Evolutionary conservation across 2,797 vertebrate species (phyloP).

Genomic region (Crax fasciolata): DNA sequence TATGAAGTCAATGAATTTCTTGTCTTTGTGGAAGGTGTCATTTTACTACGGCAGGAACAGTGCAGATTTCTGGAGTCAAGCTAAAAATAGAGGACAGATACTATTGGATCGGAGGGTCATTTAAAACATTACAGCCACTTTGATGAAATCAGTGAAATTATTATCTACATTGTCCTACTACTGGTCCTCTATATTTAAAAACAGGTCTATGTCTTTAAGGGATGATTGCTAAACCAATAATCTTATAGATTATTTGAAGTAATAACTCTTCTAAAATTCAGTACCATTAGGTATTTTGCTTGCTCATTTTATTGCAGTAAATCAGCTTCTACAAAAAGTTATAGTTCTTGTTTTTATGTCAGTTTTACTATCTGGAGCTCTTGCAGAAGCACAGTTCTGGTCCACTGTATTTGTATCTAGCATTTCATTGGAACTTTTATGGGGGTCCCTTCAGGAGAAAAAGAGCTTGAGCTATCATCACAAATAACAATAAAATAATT

Average conservation of each 20-base stretch:
- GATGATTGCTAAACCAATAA: background rate
- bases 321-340: background rate
- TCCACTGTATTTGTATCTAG: background rate
- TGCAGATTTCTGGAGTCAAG: background rate
- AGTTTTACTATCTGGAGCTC: background rate
- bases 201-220: background rate
- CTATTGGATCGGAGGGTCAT: background rate
- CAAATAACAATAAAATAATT: background rate
- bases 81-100: slow-evolving; percentile 19
- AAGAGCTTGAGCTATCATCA: background rate
- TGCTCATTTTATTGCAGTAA: background rate
- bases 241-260: background rate
- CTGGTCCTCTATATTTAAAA: background rate
- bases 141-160: background rate
- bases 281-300: background rate
- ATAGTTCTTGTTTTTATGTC: background rate
- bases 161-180: background rate
- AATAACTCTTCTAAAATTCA: background rate
- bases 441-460: background rate
- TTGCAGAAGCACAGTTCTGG: background rate
- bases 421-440: background rate
- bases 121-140: background rate
- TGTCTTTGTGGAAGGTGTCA: slow-evolving; percentile 52
- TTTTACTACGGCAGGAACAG: slow-evolving; percentile 25
- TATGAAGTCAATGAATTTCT: slow-evolving; percentile 59